Conservation (phyloP, 2,888 invertebrate species). For the Caenorhabditis uteleia region DNA sequence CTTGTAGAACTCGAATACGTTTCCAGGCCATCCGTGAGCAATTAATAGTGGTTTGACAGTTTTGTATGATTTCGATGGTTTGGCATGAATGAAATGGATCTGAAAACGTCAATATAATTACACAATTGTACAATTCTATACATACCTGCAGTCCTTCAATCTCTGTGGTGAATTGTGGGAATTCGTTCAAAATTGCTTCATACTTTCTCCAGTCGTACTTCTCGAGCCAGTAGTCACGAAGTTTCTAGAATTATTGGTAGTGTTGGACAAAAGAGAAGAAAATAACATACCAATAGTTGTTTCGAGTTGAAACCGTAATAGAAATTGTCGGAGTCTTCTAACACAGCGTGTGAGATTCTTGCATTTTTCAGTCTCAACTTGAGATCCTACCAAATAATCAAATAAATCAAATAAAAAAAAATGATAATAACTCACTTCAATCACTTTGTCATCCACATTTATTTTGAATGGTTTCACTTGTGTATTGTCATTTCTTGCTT, state of each 20-base stretch:
- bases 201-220: constrained; percentile 80
- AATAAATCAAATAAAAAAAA: neutral
- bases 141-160: constrained; percentile 76
- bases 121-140: neutral
- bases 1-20: constrained; percentile 81
- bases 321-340: constrained; percentile 74
- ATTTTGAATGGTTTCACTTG: constrained; percentile 56
- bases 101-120: constrained; percentile 13
- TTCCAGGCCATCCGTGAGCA: constrained; percentile 87
- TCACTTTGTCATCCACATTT: constrained; percentile 44
- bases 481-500: constrained; percentile 43
- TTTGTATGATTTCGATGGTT: constrained; percentile 69
- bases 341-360: constrained; percentile 61
- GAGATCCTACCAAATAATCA: constrained; percentile 48
- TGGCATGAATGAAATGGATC: constrained; percentile 80
- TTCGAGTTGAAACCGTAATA: constrained; percentile 83
- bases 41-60: constrained; percentile 75
- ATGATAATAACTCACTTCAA: constrained; percentile 31
- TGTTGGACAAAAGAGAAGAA: neutral
- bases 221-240: constrained; percentile 80
- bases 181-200: constrained; percentile 79
- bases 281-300: constrained; percentile 61
- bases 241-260: constrained; percentile 15
- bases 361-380: constrained; percentile 72
- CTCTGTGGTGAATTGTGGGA: constrained; percentile 80